phyloP scores from a whole-genome alignment of 2,888 invertebrate species.

The Clunio marinus region DNA sequence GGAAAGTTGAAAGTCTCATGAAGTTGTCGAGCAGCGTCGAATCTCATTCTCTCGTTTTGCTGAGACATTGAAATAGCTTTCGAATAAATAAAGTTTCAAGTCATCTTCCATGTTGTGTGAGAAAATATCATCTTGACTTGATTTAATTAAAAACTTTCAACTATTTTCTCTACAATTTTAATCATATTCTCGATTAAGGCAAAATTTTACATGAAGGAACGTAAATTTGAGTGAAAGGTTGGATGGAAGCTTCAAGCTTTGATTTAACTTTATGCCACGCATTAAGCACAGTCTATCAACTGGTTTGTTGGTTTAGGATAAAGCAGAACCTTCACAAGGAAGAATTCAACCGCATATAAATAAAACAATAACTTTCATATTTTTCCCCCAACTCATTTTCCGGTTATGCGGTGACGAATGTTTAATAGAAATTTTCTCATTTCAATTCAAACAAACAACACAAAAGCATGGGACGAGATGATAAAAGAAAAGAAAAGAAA shows the following conservation, averaged over 20 bases:
- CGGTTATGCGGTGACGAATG: too few relatives aligned
- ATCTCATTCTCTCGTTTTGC: background rate
- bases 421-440: too few relatives aligned
- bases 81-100: too few relatives aligned
- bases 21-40: too few relatives aligned
- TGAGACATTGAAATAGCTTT: background rate
- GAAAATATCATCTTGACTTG: slow-evolving; percentile 38
- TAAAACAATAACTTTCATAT: too few relatives aligned
- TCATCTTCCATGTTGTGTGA: background rate
- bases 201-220: background rate
- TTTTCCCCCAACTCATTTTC: too few relatives aligned
- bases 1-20: slow-evolving; percentile 6
- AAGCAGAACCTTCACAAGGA: too few relatives aligned
- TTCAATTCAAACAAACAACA: too few relatives aligned
- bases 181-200: slow-evolving; percentile 4
- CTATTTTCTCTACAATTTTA: background rate
- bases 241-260: background rate
- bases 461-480: too few relatives aligned
- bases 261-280: background rate
- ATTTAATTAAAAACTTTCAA: slow-evolving; percentile 35
- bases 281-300: too few relatives aligned
- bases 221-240: background rate
- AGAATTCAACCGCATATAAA: too few relatives aligned
- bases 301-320: too few relatives aligned
- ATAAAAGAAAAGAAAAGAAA: background rate